These are phyloP conservation scores for Melitaea athalia DNA, from an alignment of 2,888 invertebrate genomes.

Conservation along the genomic window DNA sequence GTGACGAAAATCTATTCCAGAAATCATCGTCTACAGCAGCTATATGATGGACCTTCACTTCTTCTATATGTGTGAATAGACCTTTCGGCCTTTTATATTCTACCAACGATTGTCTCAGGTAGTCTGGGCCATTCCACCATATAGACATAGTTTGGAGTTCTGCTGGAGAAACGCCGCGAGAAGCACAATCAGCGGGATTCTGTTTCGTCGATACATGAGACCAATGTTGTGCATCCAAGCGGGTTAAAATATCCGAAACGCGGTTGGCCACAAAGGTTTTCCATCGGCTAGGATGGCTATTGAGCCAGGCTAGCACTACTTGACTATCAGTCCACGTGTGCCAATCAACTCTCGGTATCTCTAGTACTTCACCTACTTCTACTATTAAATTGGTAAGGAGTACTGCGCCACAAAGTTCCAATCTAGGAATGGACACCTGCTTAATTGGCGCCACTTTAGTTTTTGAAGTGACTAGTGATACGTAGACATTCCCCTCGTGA, in stretches of 20 bases:
- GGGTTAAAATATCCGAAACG: conserved; percentile 26
- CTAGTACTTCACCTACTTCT: conserved; percentile 18
- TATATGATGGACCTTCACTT: too few species aligned
- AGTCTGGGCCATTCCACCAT: neutral
- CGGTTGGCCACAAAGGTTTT: conserved; percentile 22
- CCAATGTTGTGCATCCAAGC: neutral
- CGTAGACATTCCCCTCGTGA: too few species aligned
- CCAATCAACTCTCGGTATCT: conserved; percentile 13
- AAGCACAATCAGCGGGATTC: neutral
- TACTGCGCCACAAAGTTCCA: conserved; percentile 36
- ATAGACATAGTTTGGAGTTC: neutral
- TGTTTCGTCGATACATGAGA: conserved; percentile 10
- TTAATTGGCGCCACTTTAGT: too few species aligned
- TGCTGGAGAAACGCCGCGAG: neutral
- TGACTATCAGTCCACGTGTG: conserved; percentile 42
- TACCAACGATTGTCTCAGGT: neutral
- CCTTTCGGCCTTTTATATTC: too few species aligned
- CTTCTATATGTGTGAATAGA: too few species aligned
- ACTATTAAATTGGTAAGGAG: conserved; percentile 26
- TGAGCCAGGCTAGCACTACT: conserved; percentile 35
- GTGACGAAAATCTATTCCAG: too few species aligned
- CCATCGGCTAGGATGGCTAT: conserved; percentile 27
- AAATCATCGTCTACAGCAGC: too few species aligned
- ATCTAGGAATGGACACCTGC: too few species aligned
- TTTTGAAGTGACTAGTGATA: too few species aligned